Evolutionary conservation across 2,888 invertebrate species (phyloP), one percentile per base, ranked within the genome.

Genomic region (Dynastes grantii): DNA sequence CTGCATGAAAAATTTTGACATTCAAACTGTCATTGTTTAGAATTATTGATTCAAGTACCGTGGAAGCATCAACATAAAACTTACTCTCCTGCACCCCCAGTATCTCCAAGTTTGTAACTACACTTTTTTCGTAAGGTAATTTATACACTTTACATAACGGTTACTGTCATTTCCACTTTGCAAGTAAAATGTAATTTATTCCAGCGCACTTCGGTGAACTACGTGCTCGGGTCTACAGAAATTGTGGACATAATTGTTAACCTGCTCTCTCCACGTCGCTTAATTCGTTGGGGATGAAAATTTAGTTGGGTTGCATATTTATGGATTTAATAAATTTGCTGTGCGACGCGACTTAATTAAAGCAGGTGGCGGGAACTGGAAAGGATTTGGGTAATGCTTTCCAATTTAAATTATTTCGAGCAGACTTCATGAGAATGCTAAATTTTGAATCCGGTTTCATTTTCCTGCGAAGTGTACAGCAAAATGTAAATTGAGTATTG

Each of bases 311-410:
- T 55, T n/a, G 71, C 32, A 58, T 45, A 63, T 61, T 75, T 61
- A 73, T 61, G 55, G 61, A 45, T 27, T n/a, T 61, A 75, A 61
- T 58, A 61, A 75, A 22, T 75, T 45, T 40, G 3, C 22, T 13
- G 61, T 55, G 16, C 32, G 32, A 9, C 40, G 73, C 45, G 61
- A 61, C 73, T 75, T 75, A 75, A 75, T 75, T 61, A 61, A 75
- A 75, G 13, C n/a, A 51, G 49, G 68, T 68, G 68, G 29, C 3
- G 29, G 22, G 49, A 29, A 40, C 40, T 22, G 53, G 13, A 65
- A 37, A 16, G 37, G 16, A 37, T n/a, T 65, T 16, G 8, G 4
- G 45, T 40, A 61, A 75, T 22, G 22, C 16, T 61, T 75, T 75
- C n/a, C 45, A 29, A 73, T 73, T 73, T 58, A 22, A 32, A 45